These are phyloP conservation scores for Phenacoccus solenopsis DNA, from an alignment of 1,140 invertebrate species.

Conservation along the genomic window DNA sequence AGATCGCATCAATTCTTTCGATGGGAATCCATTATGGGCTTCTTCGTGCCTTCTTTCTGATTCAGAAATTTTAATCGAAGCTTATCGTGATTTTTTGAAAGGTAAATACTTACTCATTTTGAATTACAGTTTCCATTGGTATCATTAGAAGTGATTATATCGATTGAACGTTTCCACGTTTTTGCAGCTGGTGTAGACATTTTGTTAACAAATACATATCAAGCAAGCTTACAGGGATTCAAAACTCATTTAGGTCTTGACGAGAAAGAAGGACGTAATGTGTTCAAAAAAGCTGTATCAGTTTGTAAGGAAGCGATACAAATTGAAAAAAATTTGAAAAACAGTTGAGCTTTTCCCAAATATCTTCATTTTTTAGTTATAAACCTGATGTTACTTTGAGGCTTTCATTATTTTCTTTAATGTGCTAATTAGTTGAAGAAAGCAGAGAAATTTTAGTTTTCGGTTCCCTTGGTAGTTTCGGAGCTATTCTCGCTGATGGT, in stretches of 20 bases:
- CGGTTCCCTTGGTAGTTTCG: slow-evolving; percentile 82
- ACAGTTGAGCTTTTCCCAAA: too few species aligned
- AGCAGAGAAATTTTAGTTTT: not conserved
- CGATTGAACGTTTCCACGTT: not conserved
- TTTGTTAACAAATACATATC: slow-evolving; percentile 77
- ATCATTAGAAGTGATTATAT: too few species aligned
- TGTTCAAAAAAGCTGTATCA: slow-evolving; percentile 55
- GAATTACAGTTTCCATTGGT: too few species aligned
- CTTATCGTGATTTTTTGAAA: not conserved
- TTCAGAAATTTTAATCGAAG: not conserved
- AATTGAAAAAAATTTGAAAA: slow-evolving; percentile 22
- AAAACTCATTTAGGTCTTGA: slow-evolving; percentile 49
- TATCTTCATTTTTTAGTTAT: too few species aligned
- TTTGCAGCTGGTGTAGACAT: slow-evolving; percentile 61
- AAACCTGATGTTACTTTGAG: too few species aligned
- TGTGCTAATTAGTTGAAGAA: not conserved
- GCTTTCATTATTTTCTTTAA: too few species aligned
- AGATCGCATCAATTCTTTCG: not conserved
- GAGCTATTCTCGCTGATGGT: slow-evolving; percentile 69
- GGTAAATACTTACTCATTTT: not conserved
- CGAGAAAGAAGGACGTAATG: slow-evolving; percentile 45
- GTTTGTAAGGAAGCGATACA: slow-evolving; percentile 49
- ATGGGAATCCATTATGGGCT: not conserved
- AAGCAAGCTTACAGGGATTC: slow-evolving; percentile 69
- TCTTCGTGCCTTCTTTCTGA: not conserved